These are phyloP conservation scores for Andrena fulva DNA, from an alignment of 2,888 invertebrate genomes.

Conservation along the genomic window DNA sequence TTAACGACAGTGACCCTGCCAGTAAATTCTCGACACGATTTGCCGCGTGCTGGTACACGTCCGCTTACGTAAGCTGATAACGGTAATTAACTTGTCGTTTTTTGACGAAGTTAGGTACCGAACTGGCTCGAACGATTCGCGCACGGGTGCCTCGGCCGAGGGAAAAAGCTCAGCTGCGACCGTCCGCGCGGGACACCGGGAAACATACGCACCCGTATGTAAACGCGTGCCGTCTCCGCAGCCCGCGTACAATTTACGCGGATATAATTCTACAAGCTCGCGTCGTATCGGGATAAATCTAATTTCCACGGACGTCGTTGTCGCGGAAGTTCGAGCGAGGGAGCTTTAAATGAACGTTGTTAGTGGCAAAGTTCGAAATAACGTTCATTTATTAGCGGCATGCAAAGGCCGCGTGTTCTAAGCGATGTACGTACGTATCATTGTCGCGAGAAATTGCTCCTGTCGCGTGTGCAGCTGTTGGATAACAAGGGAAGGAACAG, in stretches of 20 bases:
- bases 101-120: slow-evolving; percentile 41
- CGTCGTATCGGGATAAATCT: slow-evolving; percentile 60
- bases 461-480: background rate
- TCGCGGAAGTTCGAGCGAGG: slow-evolving; percentile 30
- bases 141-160: background rate
- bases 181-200: background rate
- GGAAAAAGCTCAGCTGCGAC: slow-evolving; percentile 22
- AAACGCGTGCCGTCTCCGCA: slow-evolving; percentile 21
- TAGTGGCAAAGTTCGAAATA: slow-evolving; percentile 55
- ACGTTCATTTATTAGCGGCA: slow-evolving; percentile 48
- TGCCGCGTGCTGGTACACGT: slow-evolving; percentile 4
- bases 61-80: slow-evolving; percentile 62
- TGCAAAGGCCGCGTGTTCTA: slow-evolving; percentile 15
- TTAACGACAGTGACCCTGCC: slow-evolving; percentile 47
- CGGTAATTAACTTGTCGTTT: slow-evolving; percentile 62
- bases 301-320: slow-evolving; percentile 50
- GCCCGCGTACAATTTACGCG: slow-evolving; percentile 52
- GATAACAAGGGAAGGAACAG: background rate
- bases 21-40: slow-evolving; percentile 61
- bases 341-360: slow-evolving; percentile 44
- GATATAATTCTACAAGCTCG: slow-evolving; percentile 47
- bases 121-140: slow-evolving; percentile 15
- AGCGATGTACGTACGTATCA: slow-evolving; percentile 7
- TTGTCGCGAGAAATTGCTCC: slow-evolving; percentile 38
- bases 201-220: slow-evolving; percentile 19